Percentiles rank a stretch among this genome's conserved stretches.
Evolutionary conservation across 2,797 vertebrate genomes (phyloP).

Genomic region (Gadopsis bispinosus): DNA sequence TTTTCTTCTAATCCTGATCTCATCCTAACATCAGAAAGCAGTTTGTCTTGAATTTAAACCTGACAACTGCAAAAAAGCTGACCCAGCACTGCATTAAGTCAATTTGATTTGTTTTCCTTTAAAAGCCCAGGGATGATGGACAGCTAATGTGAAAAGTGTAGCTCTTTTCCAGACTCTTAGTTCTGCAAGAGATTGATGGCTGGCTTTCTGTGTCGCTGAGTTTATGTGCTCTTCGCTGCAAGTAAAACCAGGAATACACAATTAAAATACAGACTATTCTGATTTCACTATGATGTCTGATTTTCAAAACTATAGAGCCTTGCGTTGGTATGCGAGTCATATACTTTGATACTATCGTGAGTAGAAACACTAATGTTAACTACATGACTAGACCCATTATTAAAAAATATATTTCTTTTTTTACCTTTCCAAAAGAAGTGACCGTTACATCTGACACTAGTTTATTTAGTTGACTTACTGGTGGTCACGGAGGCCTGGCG

Average conservation of each 20-base stretch:
- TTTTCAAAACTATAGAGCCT: background rate
- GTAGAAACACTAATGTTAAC: too few relatives aligned
- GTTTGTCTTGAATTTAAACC: constrained; percentile 7
- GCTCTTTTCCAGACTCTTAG: constrained; percentile 4
- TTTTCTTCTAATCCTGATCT: constrained; percentile 3
- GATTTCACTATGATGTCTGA: background rate
- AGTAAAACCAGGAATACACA: constrained; percentile 17
- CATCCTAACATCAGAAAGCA: constrained; percentile 12
- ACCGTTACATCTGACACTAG: too few relatives aligned
- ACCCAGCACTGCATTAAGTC: background rate
- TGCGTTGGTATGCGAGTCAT: background rate
- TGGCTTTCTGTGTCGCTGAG: background rate
- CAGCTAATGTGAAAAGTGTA: constrained; percentile 14
- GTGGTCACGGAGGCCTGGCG: too few relatives aligned
- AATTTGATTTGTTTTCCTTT: constrained; percentile 6
- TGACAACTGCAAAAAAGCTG: constrained; percentile 1
- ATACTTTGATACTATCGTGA: too few relatives aligned
- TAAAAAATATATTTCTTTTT: too few relatives aligned
- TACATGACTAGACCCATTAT: too few relatives aligned
- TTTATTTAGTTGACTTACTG: too few relatives aligned
- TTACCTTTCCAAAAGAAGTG: too few relatives aligned
- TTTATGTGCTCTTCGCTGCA: background rate
- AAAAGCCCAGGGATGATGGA: background rate
- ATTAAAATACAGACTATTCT: background rate
- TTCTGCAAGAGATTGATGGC: constrained; percentile 20